Evolutionary conservation across 2,113 vertebrate species (phyloP).

Genomic region (Nicator chloris): DNA sequence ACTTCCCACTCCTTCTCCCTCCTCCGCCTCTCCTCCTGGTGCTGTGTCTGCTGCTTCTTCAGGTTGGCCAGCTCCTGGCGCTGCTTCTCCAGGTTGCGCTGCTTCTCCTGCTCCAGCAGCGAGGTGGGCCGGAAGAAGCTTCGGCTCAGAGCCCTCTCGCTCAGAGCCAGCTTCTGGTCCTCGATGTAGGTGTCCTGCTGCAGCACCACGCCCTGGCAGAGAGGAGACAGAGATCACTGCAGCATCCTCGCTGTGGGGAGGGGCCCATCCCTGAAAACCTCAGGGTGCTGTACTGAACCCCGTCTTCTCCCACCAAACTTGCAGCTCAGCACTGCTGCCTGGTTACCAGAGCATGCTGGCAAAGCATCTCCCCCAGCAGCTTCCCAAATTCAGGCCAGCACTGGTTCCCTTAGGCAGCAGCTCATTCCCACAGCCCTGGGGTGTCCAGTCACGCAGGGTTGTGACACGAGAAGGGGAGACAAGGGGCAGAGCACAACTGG

Average conservation of each 20-base stretch:
- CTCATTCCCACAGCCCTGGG: fast-evolving
- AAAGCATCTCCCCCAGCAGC: background rate
- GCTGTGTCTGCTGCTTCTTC: conserved; percentile 86
- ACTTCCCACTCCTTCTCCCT: conserved; percentile 85
- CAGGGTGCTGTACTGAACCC: background rate
- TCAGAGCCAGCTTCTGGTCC: conserved; percentile 89
- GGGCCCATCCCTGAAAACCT: background rate
- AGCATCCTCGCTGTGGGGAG: fast-evolving
- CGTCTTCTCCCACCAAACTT: background rate
- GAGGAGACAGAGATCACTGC: background rate
- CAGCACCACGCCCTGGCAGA: conserved; percentile 84
- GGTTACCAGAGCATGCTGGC: background rate
- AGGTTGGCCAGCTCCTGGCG: conserved; percentile 91
- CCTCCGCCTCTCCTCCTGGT: conserved; percentile 82
- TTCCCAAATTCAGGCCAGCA: background rate
- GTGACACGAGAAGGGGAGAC: background rate
- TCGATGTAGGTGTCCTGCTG: conserved; percentile 96
- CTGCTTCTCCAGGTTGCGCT: conserved; percentile 94
- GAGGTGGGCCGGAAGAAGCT: conserved; percentile 79
- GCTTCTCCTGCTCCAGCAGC: conserved; percentile 95
- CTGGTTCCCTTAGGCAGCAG: background rate
- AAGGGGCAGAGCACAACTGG: background rate
- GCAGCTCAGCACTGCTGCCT: background rate
- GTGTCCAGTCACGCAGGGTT: background rate
- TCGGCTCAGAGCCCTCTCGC: conserved; percentile 73